A percentile compares a stretch with the other conserved stretches of the same genome.
Evolutionary conservation across 2,888 invertebrate species (phyloP).

Genomic region (Sylvicola fuscatus): DNA sequence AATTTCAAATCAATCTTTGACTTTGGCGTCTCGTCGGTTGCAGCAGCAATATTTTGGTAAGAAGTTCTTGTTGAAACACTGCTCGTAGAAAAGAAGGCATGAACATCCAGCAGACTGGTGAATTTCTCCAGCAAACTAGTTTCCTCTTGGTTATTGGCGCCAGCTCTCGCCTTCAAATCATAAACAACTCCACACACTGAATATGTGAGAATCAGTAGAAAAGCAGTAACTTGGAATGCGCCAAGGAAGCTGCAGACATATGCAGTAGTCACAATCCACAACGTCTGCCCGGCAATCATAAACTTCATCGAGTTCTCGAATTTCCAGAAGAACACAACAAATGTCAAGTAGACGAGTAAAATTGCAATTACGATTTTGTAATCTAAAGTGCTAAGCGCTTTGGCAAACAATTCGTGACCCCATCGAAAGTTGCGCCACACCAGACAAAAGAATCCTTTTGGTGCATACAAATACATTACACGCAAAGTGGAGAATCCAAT

Average conservation of each 20-base stretch:
- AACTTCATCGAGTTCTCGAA: slow-evolving; percentile 43
- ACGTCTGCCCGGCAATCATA: slow-evolving; percentile 41
- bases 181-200: slow-evolving; percentile 41
- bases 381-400: slow-evolving; percentile 3
- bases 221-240: slow-evolving; percentile 52
- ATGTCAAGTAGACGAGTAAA: slow-evolving; percentile 44
- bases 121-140: background rate
- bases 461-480: slow-evolving; percentile 32
- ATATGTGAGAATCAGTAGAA: slow-evolving; percentile 43
- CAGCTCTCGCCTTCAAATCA: slow-evolving; percentile 11
- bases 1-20: slow-evolving; percentile 15
- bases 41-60: too few relatives aligned
- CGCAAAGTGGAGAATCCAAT: slow-evolving; percentile 13
- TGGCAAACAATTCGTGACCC: slow-evolving; percentile 19
- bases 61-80: background rate
- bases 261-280: slow-evolving; percentile 60
- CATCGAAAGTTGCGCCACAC: slow-evolving; percentile 26
- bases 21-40: background rate
- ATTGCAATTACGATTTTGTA: slow-evolving; percentile 25
- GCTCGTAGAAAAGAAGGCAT: background rate
- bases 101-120: slow-evolving; percentile 2
- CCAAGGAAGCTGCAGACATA: slow-evolving; percentile 57
- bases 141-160: background rate
- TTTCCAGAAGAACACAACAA: slow-evolving; percentile 56
- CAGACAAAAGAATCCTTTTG: slow-evolving; percentile 32